Conservation (phyloP, 2,113 vertebrate species). For the Dromiciops gliroides region DNA sequence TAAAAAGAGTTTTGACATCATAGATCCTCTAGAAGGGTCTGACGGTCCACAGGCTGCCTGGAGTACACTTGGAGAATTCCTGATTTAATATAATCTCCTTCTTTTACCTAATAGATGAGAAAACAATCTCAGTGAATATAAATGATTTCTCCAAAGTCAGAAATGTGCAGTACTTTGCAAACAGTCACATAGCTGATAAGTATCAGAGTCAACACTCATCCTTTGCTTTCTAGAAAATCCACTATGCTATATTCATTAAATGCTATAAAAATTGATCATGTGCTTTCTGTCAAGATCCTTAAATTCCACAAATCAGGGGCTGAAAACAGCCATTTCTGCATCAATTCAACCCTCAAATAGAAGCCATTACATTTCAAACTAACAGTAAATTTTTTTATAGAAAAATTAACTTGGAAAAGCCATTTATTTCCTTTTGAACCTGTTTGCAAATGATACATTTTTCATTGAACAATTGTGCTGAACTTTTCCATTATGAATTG, state of each 20-base stretch:
- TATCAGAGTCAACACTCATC: neutral
- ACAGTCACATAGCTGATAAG: neutral
- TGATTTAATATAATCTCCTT: neutral
- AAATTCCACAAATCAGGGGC: slow-evolving; percentile 15
- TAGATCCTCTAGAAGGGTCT: neutral
- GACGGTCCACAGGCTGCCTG: neutral
- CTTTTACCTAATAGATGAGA: neutral
- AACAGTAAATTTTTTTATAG: neutral
- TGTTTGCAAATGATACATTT: neutral
- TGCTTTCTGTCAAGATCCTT: neutral
- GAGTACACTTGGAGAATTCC: neutral
- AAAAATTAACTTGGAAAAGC: slow-evolving; percentile 40
- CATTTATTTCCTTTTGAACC: slow-evolving; percentile 19
- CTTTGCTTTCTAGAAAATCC: neutral
- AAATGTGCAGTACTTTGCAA: neutral
- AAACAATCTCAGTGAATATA: neutral
- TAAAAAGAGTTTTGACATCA: neutral
- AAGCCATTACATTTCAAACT: slow-evolving; percentile 40
- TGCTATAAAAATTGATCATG: neutral
- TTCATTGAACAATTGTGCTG: neutral
- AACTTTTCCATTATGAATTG: neutral
- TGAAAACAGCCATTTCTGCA: neutral
- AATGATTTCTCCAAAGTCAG: neutral
- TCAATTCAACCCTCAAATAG: neutral
- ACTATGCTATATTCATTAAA: neutral